Base-by-base conservation (phyloP, 2,797 vertebrate species). In the Capromys pilorides region DNA sequence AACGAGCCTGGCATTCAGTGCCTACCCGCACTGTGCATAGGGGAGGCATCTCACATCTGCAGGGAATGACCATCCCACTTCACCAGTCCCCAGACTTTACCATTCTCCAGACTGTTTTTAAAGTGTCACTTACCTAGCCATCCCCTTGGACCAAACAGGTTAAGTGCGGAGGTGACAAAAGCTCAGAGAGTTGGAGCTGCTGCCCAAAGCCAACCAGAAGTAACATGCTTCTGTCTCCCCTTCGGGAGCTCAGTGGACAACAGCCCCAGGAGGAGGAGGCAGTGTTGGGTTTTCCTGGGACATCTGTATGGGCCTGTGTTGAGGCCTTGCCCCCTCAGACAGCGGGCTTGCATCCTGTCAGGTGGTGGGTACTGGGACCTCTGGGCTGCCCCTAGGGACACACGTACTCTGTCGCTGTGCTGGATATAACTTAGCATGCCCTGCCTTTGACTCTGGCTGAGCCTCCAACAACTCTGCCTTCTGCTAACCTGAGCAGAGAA, bases 401-500 rank as follows among this genome's bases (percentile, higher is more conserved):
- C 6, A 10, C 0, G 1, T 21, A 33, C 11, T 19, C 54, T 6
- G 7, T 77, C 36, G 13, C 67, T 85, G 82, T 80, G 39, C 61
- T 87, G 31, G 36, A 24, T 9, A 26, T 78, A 92, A 7, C 49
- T 78, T n/a, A 28, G 11, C 49, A 3, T 71, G 13, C 3, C 41
- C 41, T 71, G 41, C 9, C 22, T 33, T 21, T 64, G 39, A 90
- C 21, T 16, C 61, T 49, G 36, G 12, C 13, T 10, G 1, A 36
- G 3, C 66, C 49, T 85, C 75, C 13, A 69, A 33, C n/a, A 9
- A 33, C 24, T n/a, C 36, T 71, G 36, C 24, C 67, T 61, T 39
- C 64, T 90, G 39, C 51, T 91, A 51, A 54, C 59, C 61, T 41
- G 41, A 82, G 16, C 41, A 75, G 18, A 81, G n/a, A 75, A 85